phyloP scores from a whole-genome alignment of 2,797 vertebrate genomes.

The Sebastes ruberrimus region DNA sequence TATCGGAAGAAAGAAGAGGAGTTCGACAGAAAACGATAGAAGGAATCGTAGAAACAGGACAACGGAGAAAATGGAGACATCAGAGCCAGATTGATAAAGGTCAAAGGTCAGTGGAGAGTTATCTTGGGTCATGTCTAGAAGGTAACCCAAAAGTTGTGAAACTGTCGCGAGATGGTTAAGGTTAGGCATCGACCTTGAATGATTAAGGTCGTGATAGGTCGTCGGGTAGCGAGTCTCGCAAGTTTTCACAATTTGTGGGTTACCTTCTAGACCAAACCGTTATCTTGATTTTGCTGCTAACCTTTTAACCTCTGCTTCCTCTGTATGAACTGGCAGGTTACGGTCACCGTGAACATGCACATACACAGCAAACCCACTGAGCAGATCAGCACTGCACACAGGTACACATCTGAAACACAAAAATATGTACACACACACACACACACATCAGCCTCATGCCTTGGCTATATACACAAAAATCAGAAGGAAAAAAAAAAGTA shows the following conservation, averaged over 20 bases:
- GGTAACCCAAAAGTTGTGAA: too few species aligned
- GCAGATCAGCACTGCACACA: constrained; percentile 92
- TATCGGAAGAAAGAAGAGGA: neutral
- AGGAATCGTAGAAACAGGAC: neutral
- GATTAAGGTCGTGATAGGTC: too few species aligned
- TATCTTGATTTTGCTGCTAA: constrained; percentile 46
- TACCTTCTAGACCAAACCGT: too few species aligned
- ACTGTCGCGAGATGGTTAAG: too few species aligned
- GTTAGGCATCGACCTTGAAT: too few species aligned
- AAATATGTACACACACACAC: constrained; percentile 5
- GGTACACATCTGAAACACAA: constrained; percentile 89
- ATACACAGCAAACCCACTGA: constrained; percentile 92
- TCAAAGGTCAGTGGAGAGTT: neutral
- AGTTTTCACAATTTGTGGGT: too few species aligned
- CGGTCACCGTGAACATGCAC: constrained; percentile 89
- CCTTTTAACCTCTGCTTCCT: constrained; percentile 90
- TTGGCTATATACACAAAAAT: constrained; percentile 5
- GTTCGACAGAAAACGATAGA: neutral
- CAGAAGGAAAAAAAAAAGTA: neutral
- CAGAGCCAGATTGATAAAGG: neutral
- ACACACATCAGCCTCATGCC: neutral
- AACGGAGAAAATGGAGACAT: neutral
- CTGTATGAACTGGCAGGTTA: constrained; percentile 91
- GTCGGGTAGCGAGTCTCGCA: too few species aligned
- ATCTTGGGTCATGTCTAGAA: too few species aligned